Evolutionary conservation across 1,140 invertebrate genomes (phyloP), one percentile per base, ranked within the genome.

Genomic region (Drosophila ercepeae): DNA sequence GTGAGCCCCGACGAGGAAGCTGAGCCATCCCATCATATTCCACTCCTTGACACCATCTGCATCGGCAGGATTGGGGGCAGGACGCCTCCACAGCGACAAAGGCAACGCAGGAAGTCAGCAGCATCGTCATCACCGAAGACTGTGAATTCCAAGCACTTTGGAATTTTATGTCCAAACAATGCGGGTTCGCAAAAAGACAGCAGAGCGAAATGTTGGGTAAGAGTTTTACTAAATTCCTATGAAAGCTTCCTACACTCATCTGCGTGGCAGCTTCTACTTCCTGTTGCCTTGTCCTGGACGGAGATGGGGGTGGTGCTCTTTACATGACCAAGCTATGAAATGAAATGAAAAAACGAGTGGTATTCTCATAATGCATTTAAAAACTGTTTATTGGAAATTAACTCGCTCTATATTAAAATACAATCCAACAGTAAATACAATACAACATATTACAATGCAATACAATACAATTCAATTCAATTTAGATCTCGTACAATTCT

Each of bases 371-470:
- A 75, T 84, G 60, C 67, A 68, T 76, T 86, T 81, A 73, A 86
- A 86, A 86, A 76, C 82, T 76, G 49, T 86, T 84, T 86, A 86
- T 86, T 81, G 60, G 61, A 86, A 86, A 82, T 84, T 63, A 88
- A 88, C 82, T 70, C 61, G 39, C 78, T 88, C 82, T 88, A 88
- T 89, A 81, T 81, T 81, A 75, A 88, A 89, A 86, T 84, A 84
- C 78, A 89, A 78, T 82, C 76, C 88, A 89, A 89, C 86, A 88
- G 73, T 89, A 76, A 89, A 89, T 89, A 89, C 77, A 86, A 89
- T 69, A 88, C 68, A 86, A 88, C 72, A 86, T 74, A 88, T 82
- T 81, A 69, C 70, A 88, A 88, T 73, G 72, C 82, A 86, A 77
- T 86, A 73, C 81, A 84, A 72, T 75, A 70, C 41, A 75, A 58